A percentile compares a stretch with the other conserved stretches of the same genome.
Evolutionary conservation across 2,888 invertebrate species (phyloP).

Genomic region (Aphodius granarius): DNA sequence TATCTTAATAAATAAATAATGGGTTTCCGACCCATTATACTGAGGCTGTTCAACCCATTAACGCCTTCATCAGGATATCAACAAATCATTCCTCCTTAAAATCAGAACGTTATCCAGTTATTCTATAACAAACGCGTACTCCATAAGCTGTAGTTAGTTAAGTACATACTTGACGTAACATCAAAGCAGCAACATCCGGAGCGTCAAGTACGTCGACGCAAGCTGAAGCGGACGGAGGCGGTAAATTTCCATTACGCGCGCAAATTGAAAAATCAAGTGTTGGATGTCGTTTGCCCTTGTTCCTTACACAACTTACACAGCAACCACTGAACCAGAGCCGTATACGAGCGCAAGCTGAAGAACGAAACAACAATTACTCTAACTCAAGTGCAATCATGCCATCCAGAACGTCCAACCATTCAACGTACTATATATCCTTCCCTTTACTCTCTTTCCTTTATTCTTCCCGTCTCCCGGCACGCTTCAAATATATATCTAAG

Average conservation of each 20-base stretch:
- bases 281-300: neutral
- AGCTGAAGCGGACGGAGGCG: neutral
- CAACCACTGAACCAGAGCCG: neutral
- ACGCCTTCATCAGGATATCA: too few species aligned
- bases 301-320: neutral
- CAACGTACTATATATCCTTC: neutral
- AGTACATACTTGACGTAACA: neutral
- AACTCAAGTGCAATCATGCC: constrained; percentile 29
- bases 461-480: constrained; percentile 28
- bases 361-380: constrained; percentile 31
- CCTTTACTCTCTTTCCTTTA: constrained; percentile 15
- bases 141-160: neutral
- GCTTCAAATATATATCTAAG: constrained; percentile 28
- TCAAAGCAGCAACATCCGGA: neutral
- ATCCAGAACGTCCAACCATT: neutral
- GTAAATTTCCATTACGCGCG: constrained; percentile 8
- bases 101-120: too few species aligned
- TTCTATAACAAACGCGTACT: neutral
- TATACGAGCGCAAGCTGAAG: constrained; percentile 18
- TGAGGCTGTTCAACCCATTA: too few species aligned
- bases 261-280: constrained; percentile 14
- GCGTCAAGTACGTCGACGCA: too few species aligned
- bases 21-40: too few species aligned
- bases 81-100: too few species aligned
- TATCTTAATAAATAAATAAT: too few species aligned